Base-by-base conservation (phyloP, 2,113 vertebrate species). In the Onychostruthus taczanowskii region DNA sequence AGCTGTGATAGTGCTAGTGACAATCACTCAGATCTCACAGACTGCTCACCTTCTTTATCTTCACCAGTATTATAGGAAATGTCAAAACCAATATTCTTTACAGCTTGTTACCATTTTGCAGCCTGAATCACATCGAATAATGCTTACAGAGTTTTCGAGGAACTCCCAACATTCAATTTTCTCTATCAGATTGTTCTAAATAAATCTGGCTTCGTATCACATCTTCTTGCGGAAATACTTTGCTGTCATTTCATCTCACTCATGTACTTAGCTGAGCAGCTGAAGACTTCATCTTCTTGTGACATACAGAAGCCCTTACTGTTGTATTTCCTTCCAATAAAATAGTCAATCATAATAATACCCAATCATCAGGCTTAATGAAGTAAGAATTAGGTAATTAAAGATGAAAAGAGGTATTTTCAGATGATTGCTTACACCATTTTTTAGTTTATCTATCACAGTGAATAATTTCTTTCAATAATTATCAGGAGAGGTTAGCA, bases 141-240 rank as follows among this genome's bases (percentile, higher is more conserved):
- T 62, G 87, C 59, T 89, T 85, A 72, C 83, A 95, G 74, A 90
- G 59, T 80, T 96, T 96, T 94, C 76, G 79, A 79, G 89, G 90
- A 96, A 89, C 90, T 95, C 96, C 66, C 87, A 79, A 46, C 92
- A 96, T 93, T 96, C 94, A 90, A 14, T 97, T 97, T 97, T 97
- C 93, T 96, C 78, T 92, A 95, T 96, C 95, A 94, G 95, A 94
- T 92, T 91, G 80, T 87, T 83, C 88, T 88, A 96, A 97, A 97
- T 95, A 96, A 96, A 97, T 97, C 93, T 95, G 84, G 55, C 95
- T 97, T 94, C 61, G 23, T 76, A 90, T 96, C 77, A 33, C 77
- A 49, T 74, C 67, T 93, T 91, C 47, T 86, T 37, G 30, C 13
- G 10, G 80, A 97, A 96, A 80, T 62, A 63, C 62, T 90, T 84